These are phyloP conservation scores for Aphidoletes aphidimyza DNA, from an alignment of 2,888 invertebrate species.

Conservation along the genomic window DNA sequence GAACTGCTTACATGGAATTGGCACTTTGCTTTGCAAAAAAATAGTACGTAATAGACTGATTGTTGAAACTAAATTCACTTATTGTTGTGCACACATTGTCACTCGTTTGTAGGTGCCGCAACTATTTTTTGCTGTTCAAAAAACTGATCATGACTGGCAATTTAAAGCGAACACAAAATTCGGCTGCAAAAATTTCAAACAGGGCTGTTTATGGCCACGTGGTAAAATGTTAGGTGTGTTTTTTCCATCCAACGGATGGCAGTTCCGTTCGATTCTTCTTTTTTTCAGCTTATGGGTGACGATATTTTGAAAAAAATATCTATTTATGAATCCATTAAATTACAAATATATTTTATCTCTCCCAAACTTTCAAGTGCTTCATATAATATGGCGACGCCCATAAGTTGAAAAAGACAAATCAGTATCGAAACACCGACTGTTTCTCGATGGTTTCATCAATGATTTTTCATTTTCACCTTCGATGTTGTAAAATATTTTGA, in stretches of 20 bases:
- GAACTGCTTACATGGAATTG: background rate
- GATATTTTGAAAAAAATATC: too few species aligned
- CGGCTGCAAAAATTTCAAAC: constrained; percentile 63
- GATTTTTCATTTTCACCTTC: too few species aligned
- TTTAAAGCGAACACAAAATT: constrained; percentile 67
- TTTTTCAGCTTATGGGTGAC: too few species aligned
- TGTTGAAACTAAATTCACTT: background rate
- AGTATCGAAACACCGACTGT: too few species aligned
- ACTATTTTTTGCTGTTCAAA: constrained; percentile 56
- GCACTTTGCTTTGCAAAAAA: background rate
- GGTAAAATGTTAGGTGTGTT: constrained; percentile 69
- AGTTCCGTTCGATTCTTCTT: too few species aligned
- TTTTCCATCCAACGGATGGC: too few species aligned
- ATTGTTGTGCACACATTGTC: background rate
- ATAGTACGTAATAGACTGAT: background rate
- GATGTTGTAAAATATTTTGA: too few species aligned
- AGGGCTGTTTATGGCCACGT: constrained; percentile 69
- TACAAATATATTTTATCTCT: too few species aligned
- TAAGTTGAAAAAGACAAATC: background rate
- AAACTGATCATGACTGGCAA: constrained; percentile 62
- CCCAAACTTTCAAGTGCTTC: too few species aligned
- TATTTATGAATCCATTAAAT: background rate
- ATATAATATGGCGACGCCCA: background rate
- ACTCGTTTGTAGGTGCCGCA: constrained; percentile 43
- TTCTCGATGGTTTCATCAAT: too few species aligned